Evolutionary conservation across 2,797 vertebrate species (phyloP), one percentile per base, ranked within the genome.

Genomic region (Notoglanidium macrostoma): DNA sequence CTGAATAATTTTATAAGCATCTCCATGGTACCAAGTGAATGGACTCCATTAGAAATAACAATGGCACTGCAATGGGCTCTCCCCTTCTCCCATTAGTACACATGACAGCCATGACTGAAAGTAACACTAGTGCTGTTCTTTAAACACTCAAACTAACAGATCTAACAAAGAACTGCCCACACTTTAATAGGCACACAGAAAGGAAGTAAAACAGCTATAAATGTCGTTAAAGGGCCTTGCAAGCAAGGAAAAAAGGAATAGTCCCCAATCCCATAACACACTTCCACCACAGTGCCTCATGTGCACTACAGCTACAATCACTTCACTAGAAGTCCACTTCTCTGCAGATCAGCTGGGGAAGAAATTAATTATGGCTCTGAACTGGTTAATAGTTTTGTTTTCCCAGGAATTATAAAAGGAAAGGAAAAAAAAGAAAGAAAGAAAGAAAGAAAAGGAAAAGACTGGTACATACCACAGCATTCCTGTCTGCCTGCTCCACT

Each of bases 391-490:
- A 67, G 44, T 63, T 68, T 79, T 63, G n/a, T 23, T 21, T 67
- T 19, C 11, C 6, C 14, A 21, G 29, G 46, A 49, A 72, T 40
- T 54, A 35, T 35, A 35, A 5, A 86, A 81, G 82, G 1, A 55
- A 77, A 83, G 0, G 61, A 74, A 63, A 9, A 4, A n/a, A 67
- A 49, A 49, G 5, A 49, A 49, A 49, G 4, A 49, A 49, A 49
- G 46, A 10, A 65, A 46, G 3, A 1, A 49, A 65, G 2, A 17
- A 29, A 82, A 61, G 73, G 49, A 57, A 85, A 83, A 51, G 84
- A 88, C 84, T 87, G 79, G 32, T 90, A 95, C 96, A 90, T 96
- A 96, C 96, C 96, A 94, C 92, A 93, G 94, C 94, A 94, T 94
- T 95, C 93, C 93, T 93, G 88, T 81, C 83, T 90, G 73, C 86